Percentiles rank a stretch among this genome's conserved stretches.
Evolutionary conservation across 2,113 vertebrate species (phyloP).

Genomic region (Cyprinodon variegatus): DNA sequence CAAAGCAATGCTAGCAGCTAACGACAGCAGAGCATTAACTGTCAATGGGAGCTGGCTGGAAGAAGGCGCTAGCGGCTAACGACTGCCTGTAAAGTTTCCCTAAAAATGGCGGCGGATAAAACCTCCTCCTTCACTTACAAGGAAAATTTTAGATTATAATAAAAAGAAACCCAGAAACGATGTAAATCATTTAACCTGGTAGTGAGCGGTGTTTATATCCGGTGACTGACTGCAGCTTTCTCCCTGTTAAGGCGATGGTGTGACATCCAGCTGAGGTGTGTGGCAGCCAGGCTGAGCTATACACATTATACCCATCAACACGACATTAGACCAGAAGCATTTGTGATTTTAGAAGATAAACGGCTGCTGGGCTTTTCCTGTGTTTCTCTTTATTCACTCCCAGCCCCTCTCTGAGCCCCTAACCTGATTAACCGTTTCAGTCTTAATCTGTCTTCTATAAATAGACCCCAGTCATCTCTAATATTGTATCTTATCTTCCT

Average conservation of each 20-base stretch:
- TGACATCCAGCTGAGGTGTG: constrained; percentile 12
- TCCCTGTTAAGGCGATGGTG: constrained; percentile 16
- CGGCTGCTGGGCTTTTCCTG: neutral
- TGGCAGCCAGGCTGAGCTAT: neutral
- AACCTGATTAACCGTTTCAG: constrained; percentile 71
- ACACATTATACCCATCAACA: constrained; percentile 20
- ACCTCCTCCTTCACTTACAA: constrained; percentile 59
- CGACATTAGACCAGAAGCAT: neutral
- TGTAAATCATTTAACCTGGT: neutral
- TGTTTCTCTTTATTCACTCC: constrained; percentile 25
- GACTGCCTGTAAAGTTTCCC: constrained; percentile 75
- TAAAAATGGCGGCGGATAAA: constrained; percentile 81
- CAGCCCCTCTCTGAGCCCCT: constrained; percentile 66
- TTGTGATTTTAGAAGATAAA: neutral
- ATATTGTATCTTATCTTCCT: neutral
- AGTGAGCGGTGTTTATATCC: constrained; percentile 7
- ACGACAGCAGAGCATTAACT: constrained; percentile 46
- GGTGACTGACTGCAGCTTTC: constrained; percentile 30
- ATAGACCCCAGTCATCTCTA: constrained; percentile 35
- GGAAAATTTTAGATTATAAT: constrained; percentile 31
- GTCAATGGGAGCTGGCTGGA: constrained; percentile 40
- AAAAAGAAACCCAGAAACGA: neutral
- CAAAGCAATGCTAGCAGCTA: constrained; percentile 28
- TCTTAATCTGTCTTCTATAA: constrained; percentile 61
- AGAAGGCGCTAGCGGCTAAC: constrained; percentile 52